These are phyloP conservation scores for Trisateles emortualis DNA, from an alignment of 2,888 invertebrate genomes.

Conservation along the genomic window DNA sequence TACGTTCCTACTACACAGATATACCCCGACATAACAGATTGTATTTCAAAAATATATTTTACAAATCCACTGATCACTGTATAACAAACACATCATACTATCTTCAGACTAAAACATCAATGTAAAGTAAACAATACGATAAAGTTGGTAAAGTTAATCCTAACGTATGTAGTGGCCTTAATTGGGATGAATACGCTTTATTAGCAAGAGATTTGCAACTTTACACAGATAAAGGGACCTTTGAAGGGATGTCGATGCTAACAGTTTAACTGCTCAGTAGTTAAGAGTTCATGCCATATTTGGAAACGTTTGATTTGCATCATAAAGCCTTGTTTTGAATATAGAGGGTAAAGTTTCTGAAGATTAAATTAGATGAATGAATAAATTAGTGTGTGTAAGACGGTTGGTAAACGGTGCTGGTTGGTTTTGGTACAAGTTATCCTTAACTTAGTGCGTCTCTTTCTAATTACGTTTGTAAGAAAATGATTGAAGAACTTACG, in stretches of 20 bases:
- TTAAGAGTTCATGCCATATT: slow-evolving; percentile 59
- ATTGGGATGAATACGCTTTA: slow-evolving; percentile 69
- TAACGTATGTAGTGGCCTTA: slow-evolving; percentile 44
- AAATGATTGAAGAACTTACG: not conserved
- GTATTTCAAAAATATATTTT: not conserved
- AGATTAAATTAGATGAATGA: slow-evolving; percentile 46
- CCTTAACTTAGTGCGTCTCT: not conserved
- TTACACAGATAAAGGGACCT: slow-evolving; percentile 63
- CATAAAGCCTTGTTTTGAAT: slow-evolving; percentile 47
- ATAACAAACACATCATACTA: not conserved
- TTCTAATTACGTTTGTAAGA: not conserved
- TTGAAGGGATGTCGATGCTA: slow-evolving; percentile 64
- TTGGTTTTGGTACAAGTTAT: not conserved
- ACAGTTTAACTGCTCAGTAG: slow-evolving; percentile 62
- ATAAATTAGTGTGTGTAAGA: slow-evolving; percentile 41
- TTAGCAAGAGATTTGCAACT: slow-evolving; percentile 69
- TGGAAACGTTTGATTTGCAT: slow-evolving; percentile 55
- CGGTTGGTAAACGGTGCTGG: slow-evolving; percentile 4
- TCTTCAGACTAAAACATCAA: slow-evolving; percentile 12
- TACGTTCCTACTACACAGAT: slow-evolving; percentile 18
- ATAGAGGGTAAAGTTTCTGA: slow-evolving; percentile 37
- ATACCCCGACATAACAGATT: slow-evolving; percentile 3
- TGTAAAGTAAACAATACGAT: slow-evolving; percentile 10
- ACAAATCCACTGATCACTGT: slow-evolving; percentile 18
- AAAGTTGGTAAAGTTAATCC: slow-evolving; percentile 3